Base-by-base conservation (phyloP, 37 sponge, comb jelly and placozoan species). In the Lycopodina hypogea region DNA sequence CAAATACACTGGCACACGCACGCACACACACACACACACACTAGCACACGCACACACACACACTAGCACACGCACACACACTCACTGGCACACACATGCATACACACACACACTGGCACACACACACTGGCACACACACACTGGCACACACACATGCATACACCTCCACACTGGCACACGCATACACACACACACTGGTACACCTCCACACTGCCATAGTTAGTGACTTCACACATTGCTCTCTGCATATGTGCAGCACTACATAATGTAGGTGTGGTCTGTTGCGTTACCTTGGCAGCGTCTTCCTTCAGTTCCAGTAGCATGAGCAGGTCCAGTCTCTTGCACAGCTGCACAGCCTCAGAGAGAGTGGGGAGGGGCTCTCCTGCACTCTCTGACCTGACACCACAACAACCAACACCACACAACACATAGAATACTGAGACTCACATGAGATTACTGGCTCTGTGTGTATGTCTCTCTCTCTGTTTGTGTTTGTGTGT, bases 261-360 rank as follows among this genome's bases (percentile, higher is more conserved):
- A n/a, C n/a, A n/a, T n/a, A n/a, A n/a, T n/a, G n/a, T n/a, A n/a
- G n/a, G n/a, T n/a, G n/a, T n/a, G n/a, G n/a, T n/a, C n/a, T n/a
- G n/a, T n/a, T 42, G n/a, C n/a, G 2, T 41, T 71, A 70, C 71
- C 24, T 80, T 71, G 18, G 58, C 36, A 32, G 74, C 19, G 51
- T 40, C 41, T 32, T 38, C 38, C 42, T 83, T 89, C 41, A 89
- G 56, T 24, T 89, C 89, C n/a, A 89, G 56, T 1, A 89, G 75
- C 75, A 89, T 51, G 15, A 71, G 28, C 32, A 89, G 23, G 28
- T 80, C 76, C 40, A 84, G 77, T 34, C 69, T 58, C 48, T 84
- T 45, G 40, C 84, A 83, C 2, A 76, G 24, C 0, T 73, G 72
- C 15, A 89, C 56, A 36, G 76, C 72, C 55, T 84, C 84, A 34